Evolutionary conservation across 2,888 invertebrate species (phyloP).

Genomic region (Epiblema foenella): DNA sequence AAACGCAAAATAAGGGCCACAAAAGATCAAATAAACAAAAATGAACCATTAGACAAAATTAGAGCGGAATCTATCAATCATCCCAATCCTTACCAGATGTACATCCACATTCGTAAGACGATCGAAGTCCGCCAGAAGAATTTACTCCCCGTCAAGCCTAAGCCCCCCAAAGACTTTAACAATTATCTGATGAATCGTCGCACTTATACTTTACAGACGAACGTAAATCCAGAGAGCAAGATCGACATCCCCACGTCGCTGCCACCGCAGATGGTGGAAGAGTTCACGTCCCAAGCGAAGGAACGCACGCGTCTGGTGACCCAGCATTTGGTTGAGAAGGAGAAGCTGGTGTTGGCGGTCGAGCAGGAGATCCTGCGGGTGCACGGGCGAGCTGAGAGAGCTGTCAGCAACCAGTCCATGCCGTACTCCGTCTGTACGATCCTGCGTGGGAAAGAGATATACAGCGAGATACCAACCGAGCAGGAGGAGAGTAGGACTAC

Average conservation of each 20-base stretch:
- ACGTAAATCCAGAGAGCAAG: conserved; percentile 86
- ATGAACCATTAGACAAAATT: conserved; percentile 34
- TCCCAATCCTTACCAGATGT: conserved; percentile 93
- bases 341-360: conserved; percentile 93
- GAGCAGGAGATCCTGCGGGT: conserved; percentile 96
- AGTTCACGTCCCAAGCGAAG: conserved; percentile 91
- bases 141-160: conserved; percentile 92
- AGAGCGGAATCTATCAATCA: conserved; percentile 86
- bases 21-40: conserved; percentile 70
- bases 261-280: conserved; percentile 87
- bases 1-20: conserved; percentile 92
- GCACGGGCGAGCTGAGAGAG: conserved; percentile 93
- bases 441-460: conserved; percentile 94
- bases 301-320: conserved; percentile 82
- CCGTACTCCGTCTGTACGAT: conserved; percentile 95
- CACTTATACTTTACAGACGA: conserved; percentile 91
- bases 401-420: conserved; percentile 92
- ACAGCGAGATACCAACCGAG: conserved; percentile 92
- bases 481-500: conserved; percentile 93
- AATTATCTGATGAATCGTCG: conserved; percentile 94
- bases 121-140: conserved; percentile 90
- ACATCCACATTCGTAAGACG: conserved; percentile 91
- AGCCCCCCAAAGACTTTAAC: conserved; percentile 95
- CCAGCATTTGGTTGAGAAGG: conserved; percentile 91
- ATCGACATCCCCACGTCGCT: conserved; percentile 87